Base-by-base conservation (phyloP, 2,113 vertebrate genomes). In the Potamarius usumacintae region DNA sequence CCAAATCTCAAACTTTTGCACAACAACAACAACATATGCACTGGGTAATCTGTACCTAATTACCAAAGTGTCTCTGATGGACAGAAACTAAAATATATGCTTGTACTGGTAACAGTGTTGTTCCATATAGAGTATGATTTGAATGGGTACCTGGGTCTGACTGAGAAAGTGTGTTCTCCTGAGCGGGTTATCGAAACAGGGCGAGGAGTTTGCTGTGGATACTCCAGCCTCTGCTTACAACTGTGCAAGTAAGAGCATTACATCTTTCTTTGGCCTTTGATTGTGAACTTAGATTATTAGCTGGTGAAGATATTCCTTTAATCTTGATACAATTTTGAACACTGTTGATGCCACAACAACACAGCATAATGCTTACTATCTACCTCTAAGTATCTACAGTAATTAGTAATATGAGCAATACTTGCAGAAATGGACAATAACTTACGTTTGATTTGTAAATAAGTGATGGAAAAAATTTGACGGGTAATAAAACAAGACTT, bases 141-240 rank as follows among this genome's bases (percentile, higher is more conserved):
- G 72, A 86, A 18, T 0, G 92, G 94, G n/a, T 93, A 93, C 84
- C 87, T 90, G 50, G 90, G 94, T 10, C 58, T 92, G 4, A 90
- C 93, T 27, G 85, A 92, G 88, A 92, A 94, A 87, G 88, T 91
- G 22, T 91, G 82, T 0, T 1, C 0, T 2, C 86, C 93, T 22
- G 91, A 95, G 82, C 22, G 90, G 15, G 92, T 94, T n/a, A 87
- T 95, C 48, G 77, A 90, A 30, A 91, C 9, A 0, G 89, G 92
- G n/a, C 91, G 82, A 81, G 94, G 89, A 5, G 92, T 94, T 50
- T 95, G 95, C 53, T 92, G 93, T 7, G 94, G 92, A 18, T 94
- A 87, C 74, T 92, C 91, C 74, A 85, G 34, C 48, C 88, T 95
- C 5, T 94, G 87, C 25, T 90, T 78, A 65, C 88, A 94, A 77